A percentile compares a stretch with the other conserved stretches of the same genome.
Conservation (phyloP, 2,797 vertebrate species). For the Melopsittacus undulatus region DNA sequence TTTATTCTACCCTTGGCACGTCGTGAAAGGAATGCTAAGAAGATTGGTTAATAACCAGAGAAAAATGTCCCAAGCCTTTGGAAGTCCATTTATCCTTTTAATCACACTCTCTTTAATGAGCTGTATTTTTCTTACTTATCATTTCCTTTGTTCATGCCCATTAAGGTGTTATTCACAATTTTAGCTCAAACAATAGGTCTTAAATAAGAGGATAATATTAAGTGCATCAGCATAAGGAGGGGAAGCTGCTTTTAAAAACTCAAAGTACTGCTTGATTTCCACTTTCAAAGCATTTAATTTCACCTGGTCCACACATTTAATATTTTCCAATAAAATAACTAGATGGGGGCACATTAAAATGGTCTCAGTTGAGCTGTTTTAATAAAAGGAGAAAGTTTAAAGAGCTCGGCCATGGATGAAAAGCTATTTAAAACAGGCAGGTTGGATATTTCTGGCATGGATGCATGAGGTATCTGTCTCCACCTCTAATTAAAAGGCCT, state of each 20-base stretch:
- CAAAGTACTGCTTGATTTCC: slow-evolving; percentile 56
- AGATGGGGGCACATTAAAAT: slow-evolving; percentile 67
- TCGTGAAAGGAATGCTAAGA: not conserved
- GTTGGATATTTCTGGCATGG: slow-evolving; percentile 61
- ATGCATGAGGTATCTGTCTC: slow-evolving; percentile 53
- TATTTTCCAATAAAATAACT: slow-evolving; percentile 69
- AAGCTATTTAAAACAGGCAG: slow-evolving; percentile 63
- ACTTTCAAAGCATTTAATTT: slow-evolving; percentile 69
- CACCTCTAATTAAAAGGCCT: slow-evolving; percentile 63
- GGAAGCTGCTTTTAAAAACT: slow-evolving; percentile 45
- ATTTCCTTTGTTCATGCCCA: slow-evolving; percentile 54
- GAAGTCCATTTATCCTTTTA: slow-evolving; percentile 51
- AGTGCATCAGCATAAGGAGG: slow-evolving; percentile 35
- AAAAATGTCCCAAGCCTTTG: slow-evolving; percentile 29
- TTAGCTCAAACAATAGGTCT: slow-evolving; percentile 55
- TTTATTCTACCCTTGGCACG: not conserved
- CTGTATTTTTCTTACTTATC: slow-evolving; percentile 55
- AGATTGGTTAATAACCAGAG: slow-evolving; percentile 10
- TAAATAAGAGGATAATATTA: slow-evolving; percentile 47
- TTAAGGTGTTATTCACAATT: slow-evolving; percentile 45
- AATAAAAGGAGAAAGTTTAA: slow-evolving; percentile 72
- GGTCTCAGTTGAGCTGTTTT: slow-evolving; percentile 71
- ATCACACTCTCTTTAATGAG: slow-evolving; percentile 46
- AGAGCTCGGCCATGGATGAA: slow-evolving; percentile 69
- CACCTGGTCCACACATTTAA: slow-evolving; percentile 58